Evolutionary conservation across 92 coral and sea anemone species (phyloP), one percentile per base, ranked within the genome.

Genomic region (Actinernus sp.): DNA sequence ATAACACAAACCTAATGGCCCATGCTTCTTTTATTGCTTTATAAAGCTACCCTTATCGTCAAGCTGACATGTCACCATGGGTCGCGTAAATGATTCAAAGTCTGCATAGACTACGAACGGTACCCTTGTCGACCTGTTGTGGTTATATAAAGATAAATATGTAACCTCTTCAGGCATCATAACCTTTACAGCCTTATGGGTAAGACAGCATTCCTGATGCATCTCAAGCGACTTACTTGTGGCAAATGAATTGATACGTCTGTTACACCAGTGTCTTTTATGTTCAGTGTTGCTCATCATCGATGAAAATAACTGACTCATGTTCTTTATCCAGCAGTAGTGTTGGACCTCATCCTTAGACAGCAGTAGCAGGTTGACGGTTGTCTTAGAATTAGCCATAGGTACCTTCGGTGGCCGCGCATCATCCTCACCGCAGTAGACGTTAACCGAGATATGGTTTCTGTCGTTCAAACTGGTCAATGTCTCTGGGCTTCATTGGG

Each of bases 61-160:
- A 9, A 59, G 71, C 11, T 12, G 10, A 8, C 61, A 45, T 0
- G 63, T 48, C 24, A 13, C 51, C 20, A 67, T 54, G 0, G 30
- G 31, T 49, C 69, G 63, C 11, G 73, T 68, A 21, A 75, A 68
- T 25, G 53, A 10, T 27, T 84, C 91, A 61, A 84, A 76, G 14
- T 84, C 91, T 16, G 76, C 85, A 11, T 75, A 67, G 4, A 83
- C 69, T 26, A 83, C 75, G 40, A 76, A 83, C 17, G 84, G 90
- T 3, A 77, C 81, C 19, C 66, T 24, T 55, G 38, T 57, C 20
- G 49, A 49, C 54, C 61, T 61, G 38, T 62, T 49, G 30, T 22
- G 51, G 10, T 82, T 58, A 24, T 28, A 29, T 32, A 82, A 82
- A 10, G 0, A 3, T 7, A 24, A 1, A 0, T 37, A 49, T 8